These are phyloP conservation scores for Oreochromis niloticus DNA, from an alignment of 2,113 vertebrate genomes.

Conservation along the genomic window DNA sequence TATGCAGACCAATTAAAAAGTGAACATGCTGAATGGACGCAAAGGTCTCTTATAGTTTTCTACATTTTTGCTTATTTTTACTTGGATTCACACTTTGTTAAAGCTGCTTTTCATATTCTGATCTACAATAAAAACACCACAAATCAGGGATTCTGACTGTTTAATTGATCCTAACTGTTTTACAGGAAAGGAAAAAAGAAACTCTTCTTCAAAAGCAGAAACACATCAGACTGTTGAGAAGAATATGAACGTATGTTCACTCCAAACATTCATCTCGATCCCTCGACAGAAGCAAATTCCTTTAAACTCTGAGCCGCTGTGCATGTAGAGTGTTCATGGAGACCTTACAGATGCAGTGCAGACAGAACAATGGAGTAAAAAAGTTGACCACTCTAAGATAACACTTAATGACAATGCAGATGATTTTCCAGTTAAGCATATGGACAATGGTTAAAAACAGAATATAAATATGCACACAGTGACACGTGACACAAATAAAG, in stretches of 20 bases:
- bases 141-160: neutral
- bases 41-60: neutral
- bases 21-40: fast-evolving
- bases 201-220: neutral
- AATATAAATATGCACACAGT: neutral
- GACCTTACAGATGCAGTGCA: slow-evolving; percentile 15
- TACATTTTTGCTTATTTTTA: neutral
- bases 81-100: neutral
- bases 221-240: neutral
- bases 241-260: neutral
- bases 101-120: fast-evolving
- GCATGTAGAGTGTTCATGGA: neutral
- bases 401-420: fast-evolving
- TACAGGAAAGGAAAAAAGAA: neutral
- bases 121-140: neutral
- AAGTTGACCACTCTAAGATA: fast-evolving
- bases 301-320: neutral
- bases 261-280: fast-evolving
- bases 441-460: fast-evolving
- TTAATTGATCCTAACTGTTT: neutral
- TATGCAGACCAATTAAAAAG: too few relatives aligned
- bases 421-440: neutral
- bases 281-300: neutral
- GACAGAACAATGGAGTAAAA: neutral
- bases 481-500: neutral